Percentiles rank a stretch among this genome's conserved stretches.
phyloP scores from a whole-genome alignment of 2,888 invertebrate species.

The Heteromyza rotundicornis region DNA sequence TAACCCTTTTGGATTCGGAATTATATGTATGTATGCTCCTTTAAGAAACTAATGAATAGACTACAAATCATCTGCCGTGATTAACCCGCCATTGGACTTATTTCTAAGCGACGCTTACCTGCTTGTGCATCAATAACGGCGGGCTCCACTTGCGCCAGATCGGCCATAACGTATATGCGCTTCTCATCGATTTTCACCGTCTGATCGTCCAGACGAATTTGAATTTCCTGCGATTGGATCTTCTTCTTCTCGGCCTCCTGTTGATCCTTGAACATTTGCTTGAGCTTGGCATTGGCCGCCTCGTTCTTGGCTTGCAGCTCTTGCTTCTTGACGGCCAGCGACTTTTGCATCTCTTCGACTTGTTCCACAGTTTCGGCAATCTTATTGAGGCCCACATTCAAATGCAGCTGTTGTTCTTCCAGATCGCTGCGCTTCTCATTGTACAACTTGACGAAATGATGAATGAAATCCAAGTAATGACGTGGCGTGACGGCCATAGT shows the following conservation, averaged over 20 bases:
- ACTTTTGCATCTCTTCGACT: slow-evolving; percentile 99
- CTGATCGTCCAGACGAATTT: slow-evolving; percentile 83
- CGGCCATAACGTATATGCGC: slow-evolving; percentile 92
- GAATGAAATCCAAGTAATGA: slow-evolving; percentile 98
- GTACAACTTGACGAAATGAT: slow-evolving; percentile 97
- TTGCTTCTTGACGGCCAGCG: slow-evolving; percentile 94
- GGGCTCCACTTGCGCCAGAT: slow-evolving; percentile 96
- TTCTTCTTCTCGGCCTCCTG: slow-evolving; percentile 99
- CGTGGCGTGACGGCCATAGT: slow-evolving; percentile 98
- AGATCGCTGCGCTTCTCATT: slow-evolving; percentile 97
- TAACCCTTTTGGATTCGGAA: neutral
- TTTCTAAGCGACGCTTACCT: slow-evolving; percentile 70
- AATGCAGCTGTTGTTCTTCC: slow-evolving; percentile 97
- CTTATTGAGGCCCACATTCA: slow-evolving; percentile 98
- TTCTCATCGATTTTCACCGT: slow-evolving; percentile 93
- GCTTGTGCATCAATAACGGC: slow-evolving; percentile 98
- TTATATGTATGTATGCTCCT: neutral
- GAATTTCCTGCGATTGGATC: slow-evolving; percentile 96
- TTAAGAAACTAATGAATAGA: too few species aligned
- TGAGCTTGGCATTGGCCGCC: slow-evolving; percentile 97
- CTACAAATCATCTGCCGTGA: too few species aligned
- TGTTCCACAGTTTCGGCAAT: slow-evolving; percentile 99
- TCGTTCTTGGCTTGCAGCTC: slow-evolving; percentile 97
- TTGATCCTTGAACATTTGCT: slow-evolving; percentile 99
- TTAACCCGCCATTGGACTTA: too few species aligned